These are phyloP conservation scores for Agriopis marginaria DNA, from an alignment of 2,888 invertebrate species.

Conservation along the genomic window DNA sequence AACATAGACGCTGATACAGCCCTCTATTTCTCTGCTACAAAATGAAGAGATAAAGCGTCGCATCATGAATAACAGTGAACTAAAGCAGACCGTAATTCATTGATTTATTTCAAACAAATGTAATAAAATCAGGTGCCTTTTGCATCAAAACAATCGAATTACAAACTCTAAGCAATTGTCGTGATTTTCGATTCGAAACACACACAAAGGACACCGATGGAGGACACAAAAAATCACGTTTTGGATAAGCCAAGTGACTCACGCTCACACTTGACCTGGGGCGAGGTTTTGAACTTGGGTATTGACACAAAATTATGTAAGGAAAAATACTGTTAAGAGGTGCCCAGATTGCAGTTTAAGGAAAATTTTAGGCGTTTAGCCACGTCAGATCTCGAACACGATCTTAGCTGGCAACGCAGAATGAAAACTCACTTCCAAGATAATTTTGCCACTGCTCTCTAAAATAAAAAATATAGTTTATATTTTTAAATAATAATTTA, in stretches of 20 bases:
- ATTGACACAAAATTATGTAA: slow-evolving; percentile 28
- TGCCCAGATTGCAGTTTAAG: neutral
- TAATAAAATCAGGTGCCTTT: slow-evolving; percentile 18
- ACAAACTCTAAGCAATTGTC: slow-evolving; percentile 15
- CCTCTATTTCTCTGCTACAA: too few relatives aligned
- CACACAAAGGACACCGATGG: slow-evolving; percentile 24
- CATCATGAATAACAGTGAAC: neutral
- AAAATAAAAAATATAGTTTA: too few relatives aligned
- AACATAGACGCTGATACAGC: too few relatives aligned
- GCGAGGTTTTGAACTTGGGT: slow-evolving; percentile 27
- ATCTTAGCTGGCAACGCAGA: neutral
- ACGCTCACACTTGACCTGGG: slow-evolving; percentile 17
- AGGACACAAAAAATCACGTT: slow-evolving; percentile 22
- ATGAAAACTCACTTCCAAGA: neutral
- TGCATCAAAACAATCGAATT: slow-evolving; percentile 24
- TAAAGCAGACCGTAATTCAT: neutral
- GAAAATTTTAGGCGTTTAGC: neutral
- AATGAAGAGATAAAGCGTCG: too few relatives aligned
- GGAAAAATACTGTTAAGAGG: neutral
- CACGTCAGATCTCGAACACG: neutral
- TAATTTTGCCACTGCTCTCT: neutral
- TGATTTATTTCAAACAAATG: slow-evolving; percentile 24
- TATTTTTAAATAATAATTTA: too few relatives aligned
- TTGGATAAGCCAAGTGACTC: slow-evolving; percentile 28
- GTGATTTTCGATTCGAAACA: slow-evolving; percentile 33